phyloP scores from a whole-genome alignment of 2,113 vertebrate species.

The Campylomormyrus tamandua region DNA sequence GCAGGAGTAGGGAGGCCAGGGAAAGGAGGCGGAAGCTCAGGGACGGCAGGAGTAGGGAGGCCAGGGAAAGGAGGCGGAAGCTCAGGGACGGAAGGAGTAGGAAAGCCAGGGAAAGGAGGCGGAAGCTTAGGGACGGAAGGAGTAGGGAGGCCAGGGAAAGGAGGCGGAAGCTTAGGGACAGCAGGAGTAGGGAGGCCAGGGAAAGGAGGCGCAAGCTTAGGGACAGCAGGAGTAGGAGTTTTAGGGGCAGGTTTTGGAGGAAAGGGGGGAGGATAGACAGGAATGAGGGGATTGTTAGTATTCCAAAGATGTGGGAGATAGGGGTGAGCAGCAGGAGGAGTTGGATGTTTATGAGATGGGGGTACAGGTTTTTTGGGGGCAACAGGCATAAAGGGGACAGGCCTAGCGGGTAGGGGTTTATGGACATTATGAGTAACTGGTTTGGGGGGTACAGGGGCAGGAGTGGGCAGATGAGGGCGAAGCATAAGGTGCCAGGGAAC shows the following conservation, averaged over 20 bases:
- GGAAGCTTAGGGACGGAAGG: no score
- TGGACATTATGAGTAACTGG: neutral
- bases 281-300: neutral
- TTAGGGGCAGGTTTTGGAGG: neutral
- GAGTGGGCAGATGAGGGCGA: neutral
- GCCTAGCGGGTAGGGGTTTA: neutral
- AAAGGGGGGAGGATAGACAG: neutral
- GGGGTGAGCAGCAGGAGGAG: no score
- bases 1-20: neutral
- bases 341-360: neutral
- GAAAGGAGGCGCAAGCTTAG: neutral
- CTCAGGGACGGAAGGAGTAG: accelerated
- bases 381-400: neutral
- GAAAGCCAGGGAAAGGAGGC: neutral
- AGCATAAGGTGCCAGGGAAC: neutral
- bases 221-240: no score
- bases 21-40: no score
- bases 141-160: neutral
- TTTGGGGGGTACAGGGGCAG: neutral
- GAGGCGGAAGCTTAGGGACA: no score
- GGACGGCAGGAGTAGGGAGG: neutral
- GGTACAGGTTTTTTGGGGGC: neutral
- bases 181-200: neutral
- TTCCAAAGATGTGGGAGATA: neutral
- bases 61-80: neutral